Base-by-base conservation (phyloP, 2,113 vertebrate genomes). In the Triplophysa dalaica region DNA sequence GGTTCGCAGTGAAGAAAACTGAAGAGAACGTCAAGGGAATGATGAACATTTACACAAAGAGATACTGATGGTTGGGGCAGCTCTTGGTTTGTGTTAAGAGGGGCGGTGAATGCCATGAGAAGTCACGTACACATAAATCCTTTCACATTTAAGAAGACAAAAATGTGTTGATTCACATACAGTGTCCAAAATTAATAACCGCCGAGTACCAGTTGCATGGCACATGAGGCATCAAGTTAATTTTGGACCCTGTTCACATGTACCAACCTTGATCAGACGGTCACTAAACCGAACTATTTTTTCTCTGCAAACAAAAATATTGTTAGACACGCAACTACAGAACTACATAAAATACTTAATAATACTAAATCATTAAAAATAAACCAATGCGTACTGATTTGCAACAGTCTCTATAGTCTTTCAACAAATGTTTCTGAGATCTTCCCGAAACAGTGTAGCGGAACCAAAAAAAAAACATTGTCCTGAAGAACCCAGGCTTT, bases 1-100 rank as follows among this genome's bases (percentile, higher is more conserved):
- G 13, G 29, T 74, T 29, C n/a, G 62, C 38, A 60, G 62, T 60
- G 70, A 65, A 58, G 22, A 22, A 54, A 80, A 73, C 52, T 62
- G 65, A 70, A 73, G 56, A 21, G 38, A 72, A 52, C 26, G 24
- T 12, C 29, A 79, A 24, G 62, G 77, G 26, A 33, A 69, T 33
- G 58, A 76, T 75, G 52, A 60, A 60, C 22, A 64, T 64, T 33
- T 43, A 66, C 82, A 80, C 60, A 79, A 48, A 83, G 19, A 29
- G 54, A 8, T 26, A 77, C 19, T 65, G 24, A 83, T 67, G 70
- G 22, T 69, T 68, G 5, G 19, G 45, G 41, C 26, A 56, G 67
- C 9, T 24, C 45, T 68, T 66, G 63, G 19, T 60, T n/a, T 69
- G 58, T 52, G 62, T 22, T 61, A 38, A 48, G 41, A 13, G 38